Base-by-base conservation (phyloP, 2,888 invertebrate species). In the Glaucopsyche alexis region DNA sequence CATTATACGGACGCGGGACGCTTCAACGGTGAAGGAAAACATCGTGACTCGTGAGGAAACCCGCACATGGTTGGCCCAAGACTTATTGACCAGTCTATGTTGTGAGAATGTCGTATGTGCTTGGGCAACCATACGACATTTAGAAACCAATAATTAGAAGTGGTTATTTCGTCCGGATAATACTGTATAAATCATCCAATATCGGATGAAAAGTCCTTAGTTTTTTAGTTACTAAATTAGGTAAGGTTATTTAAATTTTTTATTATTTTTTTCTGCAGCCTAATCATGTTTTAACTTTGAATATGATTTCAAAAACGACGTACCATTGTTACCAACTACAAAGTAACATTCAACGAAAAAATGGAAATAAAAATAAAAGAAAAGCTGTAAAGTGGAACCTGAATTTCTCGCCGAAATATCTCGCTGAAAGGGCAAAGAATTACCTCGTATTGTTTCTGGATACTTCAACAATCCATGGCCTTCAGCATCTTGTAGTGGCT, bases 381-480 rank as follows among this genome's bases (percentile, higher is more conserved):
- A 60, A 38, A 14, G 0, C 6, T 6, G 6, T 2, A 29, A 60
- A 38, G 29, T 14, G 29, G 60, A 29, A 60, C 2, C 7, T 60
- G 6, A 60, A 29, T 6, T 38, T 60, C 6, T 29, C 60, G 14
- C 60, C 38, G 47, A 69, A 7, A 49, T 69, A 47, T 14, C n/a
- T 69, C 14, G 69, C 69, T 19, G 49, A 14, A 69, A 87, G 84
- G 75, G 80, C 80, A 0, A 83, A 78, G 67, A 77, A 77, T 0
- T 93, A 93, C 74, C 74, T 92, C 3, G 82, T 85, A n/a, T 73
- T 90, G 19, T 93, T 93, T 79, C 76, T 94, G 73, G 85, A 93
- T 74, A 92, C 91, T 0, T 94, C 94, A 0, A 94, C 94, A 0
- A 93, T 94, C 40, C 94, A 94, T 78, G 94, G 94, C 0, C 80